Evolutionary conservation across 2,888 invertebrate genomes (phyloP).

Genomic region (Candidula unifasciata): DNA sequence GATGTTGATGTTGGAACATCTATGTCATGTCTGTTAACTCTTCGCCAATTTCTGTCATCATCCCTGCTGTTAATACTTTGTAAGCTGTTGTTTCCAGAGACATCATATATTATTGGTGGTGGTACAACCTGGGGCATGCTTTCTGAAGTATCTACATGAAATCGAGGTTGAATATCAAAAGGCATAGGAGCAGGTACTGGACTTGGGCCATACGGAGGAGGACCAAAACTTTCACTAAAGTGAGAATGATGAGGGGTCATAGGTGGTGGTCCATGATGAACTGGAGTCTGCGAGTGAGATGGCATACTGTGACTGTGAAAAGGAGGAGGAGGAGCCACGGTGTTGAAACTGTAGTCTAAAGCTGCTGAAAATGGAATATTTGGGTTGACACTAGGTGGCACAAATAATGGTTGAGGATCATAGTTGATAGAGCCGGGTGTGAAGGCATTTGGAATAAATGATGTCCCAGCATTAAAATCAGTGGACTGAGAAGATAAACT

Average conservation of each 20-base stretch:
- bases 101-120: conserved; percentile 33
- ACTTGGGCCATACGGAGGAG: conserved; percentile 28
- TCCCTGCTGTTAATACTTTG: conserved; percentile 37
- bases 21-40: conserved; percentile 22
- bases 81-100: conserved; percentile 40
- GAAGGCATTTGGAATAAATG: conserved; percentile 46
- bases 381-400: conserved; percentile 41
- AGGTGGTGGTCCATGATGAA: conserved; percentile 53
- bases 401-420: conserved; percentile 39
- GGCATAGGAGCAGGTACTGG: conserved; percentile 40
- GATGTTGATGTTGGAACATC: conserved; percentile 35
- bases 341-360: conserved; percentile 39
- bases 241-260: conserved; percentile 48
- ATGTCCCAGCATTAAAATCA: conserved; percentile 49
- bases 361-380: conserved; percentile 50
- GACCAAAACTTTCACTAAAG: conserved; percentile 52
- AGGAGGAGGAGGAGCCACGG: conserved; percentile 31
- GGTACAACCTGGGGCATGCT: conserved; percentile 40
- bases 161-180: conserved; percentile 48
- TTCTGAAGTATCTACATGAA: conserved; percentile 47
- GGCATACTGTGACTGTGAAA: conserved; percentile 51
- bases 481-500: conserved; percentile 41
- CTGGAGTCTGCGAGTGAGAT: conserved; percentile 54
- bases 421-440: conserved; percentile 41
- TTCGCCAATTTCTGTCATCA: conserved; percentile 52